Conservation (phyloP, 2,113 vertebrate genomes). For the Antidorcas marsupialis region DNA sequence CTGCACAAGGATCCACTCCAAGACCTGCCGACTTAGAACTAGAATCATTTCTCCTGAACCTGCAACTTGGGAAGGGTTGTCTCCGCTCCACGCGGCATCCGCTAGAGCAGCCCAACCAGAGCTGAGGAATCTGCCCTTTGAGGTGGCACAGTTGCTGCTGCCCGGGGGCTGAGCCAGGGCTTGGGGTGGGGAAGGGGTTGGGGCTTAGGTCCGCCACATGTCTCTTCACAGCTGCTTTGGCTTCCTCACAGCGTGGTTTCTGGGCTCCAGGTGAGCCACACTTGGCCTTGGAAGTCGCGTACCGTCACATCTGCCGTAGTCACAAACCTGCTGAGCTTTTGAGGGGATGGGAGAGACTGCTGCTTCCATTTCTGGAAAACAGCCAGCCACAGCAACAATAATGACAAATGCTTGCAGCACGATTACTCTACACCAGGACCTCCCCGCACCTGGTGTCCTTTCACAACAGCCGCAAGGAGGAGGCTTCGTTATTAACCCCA, state of each 20-base stretch:
- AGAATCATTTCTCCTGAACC: neutral
- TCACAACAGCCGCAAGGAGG: accelerated
- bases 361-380: neutral
- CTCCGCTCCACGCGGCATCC: accelerated
- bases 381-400: accelerated
- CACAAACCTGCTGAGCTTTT: neutral
- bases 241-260: neutral
- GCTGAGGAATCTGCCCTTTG: neutral
- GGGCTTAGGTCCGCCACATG: accelerated
- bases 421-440: neutral
- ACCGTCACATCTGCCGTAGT: neutral
- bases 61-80: neutral
- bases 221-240: neutral
- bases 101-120: neutral
- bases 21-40: neutral
- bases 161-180: neutral
- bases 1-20: too few relatives aligned
- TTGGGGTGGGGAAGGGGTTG: accelerated
- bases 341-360: accelerated
- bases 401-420: accelerated
- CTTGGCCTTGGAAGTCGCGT: neutral
- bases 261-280: neutral
- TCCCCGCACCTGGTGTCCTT: accelerated
- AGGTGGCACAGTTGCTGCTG: accelerated
- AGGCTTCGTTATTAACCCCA: neutral